Percentiles rank a stretch among this genome's conserved stretches.
Evolutionary conservation across 2,888 invertebrate genomes (phyloP).

Genomic region (Bhutanitis thaidina): DNA sequence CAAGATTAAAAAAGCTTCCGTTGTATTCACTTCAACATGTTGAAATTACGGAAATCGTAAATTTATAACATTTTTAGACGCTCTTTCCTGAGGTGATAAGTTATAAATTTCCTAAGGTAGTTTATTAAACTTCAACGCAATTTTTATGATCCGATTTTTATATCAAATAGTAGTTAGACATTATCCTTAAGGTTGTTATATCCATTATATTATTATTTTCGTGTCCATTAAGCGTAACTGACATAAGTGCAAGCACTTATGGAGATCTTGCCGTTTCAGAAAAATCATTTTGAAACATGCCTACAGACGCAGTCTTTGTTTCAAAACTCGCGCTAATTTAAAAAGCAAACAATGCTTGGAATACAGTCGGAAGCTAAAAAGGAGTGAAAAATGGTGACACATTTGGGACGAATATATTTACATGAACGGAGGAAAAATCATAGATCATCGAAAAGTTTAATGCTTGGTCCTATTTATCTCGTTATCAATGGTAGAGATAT

Average conservation of each 20-base stretch:
- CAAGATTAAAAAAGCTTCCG: constrained; percentile 42
- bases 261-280: constrained; percentile 25
- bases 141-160: too few species aligned
- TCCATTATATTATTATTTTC: not conserved
- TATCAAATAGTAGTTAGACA: not conserved
- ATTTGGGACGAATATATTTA: not conserved
- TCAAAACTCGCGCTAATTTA: constrained; percentile 37
- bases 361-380: constrained; percentile 23
- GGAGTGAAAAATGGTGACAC: constrained; percentile 11
- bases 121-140: too few species aligned
- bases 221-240: constrained; percentile 6
- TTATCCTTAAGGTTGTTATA: not conserved
- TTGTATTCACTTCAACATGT: constrained; percentile 25
- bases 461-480: too few species aligned
- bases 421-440: not conserved
- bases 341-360: constrained; percentile 26
- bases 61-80: too few species aligned
- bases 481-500: too few species aligned
- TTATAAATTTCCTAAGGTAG: too few species aligned
- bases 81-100: too few species aligned
- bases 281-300: constrained; percentile 30
- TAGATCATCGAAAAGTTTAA: too few species aligned
- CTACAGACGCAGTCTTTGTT: constrained; percentile 34
- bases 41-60: too few species aligned
- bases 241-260: constrained; percentile 10